phyloP scores from a whole-genome alignment of 2,113 vertebrate species.

The Myotis davidii region DNA sequence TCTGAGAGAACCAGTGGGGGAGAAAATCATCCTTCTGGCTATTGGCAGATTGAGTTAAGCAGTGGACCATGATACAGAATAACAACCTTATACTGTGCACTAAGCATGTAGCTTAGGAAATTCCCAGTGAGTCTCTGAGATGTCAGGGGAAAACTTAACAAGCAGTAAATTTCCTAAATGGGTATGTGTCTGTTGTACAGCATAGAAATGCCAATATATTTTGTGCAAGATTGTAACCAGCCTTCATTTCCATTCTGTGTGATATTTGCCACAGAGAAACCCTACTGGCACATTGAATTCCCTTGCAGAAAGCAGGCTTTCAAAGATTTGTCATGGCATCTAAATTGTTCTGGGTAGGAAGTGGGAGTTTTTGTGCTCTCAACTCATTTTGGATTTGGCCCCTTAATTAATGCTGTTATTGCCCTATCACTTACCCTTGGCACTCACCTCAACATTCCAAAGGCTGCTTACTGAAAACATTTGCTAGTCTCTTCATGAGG shows the following conservation, averaged over 20 bases:
- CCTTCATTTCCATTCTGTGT: not conserved
- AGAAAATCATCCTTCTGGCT: slow-evolving; percentile 47
- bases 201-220: slow-evolving; percentile 27
- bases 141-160: not conserved
- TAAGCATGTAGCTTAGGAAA: slow-evolving; percentile 1
- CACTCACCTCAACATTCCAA: not conserved
- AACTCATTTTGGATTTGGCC: not conserved
- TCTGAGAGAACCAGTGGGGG: not conserved
- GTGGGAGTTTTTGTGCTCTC: not conserved
- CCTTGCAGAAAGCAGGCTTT: not conserved
- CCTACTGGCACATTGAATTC: not conserved
- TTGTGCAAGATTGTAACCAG: not conserved
- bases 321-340: not conserved
- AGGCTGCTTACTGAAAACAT: not conserved
- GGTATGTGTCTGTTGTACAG: not conserved
- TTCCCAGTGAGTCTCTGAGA: not conserved
- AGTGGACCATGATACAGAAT: slow-evolving; percentile 47
- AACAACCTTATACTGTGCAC: slow-evolving; percentile 27
- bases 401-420: not conserved
- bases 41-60: slow-evolving; percentile 60
- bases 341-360: slow-evolving; percentile 11
- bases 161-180: slow-evolving; percentile 21
- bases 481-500: not conserved
- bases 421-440: not conserved
- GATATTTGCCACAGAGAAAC: slow-evolving; percentile 32